Evolutionary conservation across 2,888 invertebrate genomes (phyloP).

Genomic region (Euspilapteryx auroguttella): DNA sequence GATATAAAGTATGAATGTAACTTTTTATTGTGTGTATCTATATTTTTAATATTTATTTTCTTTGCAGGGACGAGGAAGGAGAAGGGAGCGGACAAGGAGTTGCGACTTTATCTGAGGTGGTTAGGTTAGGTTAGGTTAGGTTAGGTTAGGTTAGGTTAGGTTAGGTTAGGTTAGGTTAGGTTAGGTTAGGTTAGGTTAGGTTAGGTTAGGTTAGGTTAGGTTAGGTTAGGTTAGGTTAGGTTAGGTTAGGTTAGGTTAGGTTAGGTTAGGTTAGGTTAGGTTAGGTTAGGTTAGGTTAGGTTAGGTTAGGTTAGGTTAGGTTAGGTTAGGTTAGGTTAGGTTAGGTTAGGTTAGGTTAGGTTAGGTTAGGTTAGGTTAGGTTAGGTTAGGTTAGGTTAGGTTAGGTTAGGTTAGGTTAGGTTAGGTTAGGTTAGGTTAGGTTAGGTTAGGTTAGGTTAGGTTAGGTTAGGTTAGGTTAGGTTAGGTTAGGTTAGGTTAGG

Average conservation of each 20-base stretch:
- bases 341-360: slow-evolving; percentile 6
- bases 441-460: slow-evolving; percentile 2
- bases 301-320: slow-evolving; percentile 5
- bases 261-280: slow-evolving; percentile 6
- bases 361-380: slow-evolving; percentile 6
- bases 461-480: slow-evolving; percentile 4
- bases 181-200: slow-evolving; percentile 6
- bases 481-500: too few relatives aligned
- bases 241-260: slow-evolving; percentile 6
- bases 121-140: slow-evolving; percentile 4
- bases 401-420: slow-evolving; percentile 4
- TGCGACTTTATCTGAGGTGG: too few relatives aligned
- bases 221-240: slow-evolving; percentile 5
- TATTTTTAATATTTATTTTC: too few relatives aligned
- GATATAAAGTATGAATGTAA: too few relatives aligned
- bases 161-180: slow-evolving; percentile 6
- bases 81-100: too few relatives aligned
- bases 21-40: too few relatives aligned
- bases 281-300: slow-evolving; percentile 6
- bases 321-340: slow-evolving; percentile 6
- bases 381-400: slow-evolving; percentile 5
- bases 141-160: slow-evolving; percentile 5
- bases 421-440: slow-evolving; percentile 3
- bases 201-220: slow-evolving; percentile 6
- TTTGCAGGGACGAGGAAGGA: too few relatives aligned